A percentile compares a stretch with the other conserved stretches of the same genome.
Evolutionary conservation across 1,140 invertebrate genomes (phyloP).

Genomic region (Camponotus pennsylvanicus): DNA sequence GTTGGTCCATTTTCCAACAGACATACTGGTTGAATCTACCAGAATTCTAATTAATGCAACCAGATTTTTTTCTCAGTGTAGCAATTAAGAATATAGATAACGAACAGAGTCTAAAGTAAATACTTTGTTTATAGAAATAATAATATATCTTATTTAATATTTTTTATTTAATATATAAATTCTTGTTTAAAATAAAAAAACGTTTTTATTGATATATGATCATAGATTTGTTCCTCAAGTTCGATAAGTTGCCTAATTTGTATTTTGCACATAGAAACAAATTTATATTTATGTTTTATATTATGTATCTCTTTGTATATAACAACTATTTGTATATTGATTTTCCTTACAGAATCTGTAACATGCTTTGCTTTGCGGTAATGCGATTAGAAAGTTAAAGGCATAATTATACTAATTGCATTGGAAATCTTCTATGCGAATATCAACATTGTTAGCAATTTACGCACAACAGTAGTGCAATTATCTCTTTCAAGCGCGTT

Average conservation of each 20-base stretch:
- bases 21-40: too few relatives aligned
- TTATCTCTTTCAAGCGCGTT: conserved; percentile 40
- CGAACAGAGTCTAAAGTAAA: too few relatives aligned
- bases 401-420: conserved; percentile 24
- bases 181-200: too few relatives aligned
- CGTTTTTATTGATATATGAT: neutral
- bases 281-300: neutral
- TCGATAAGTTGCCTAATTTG: neutral
- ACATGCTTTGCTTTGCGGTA: neutral
- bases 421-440: conserved; percentile 8
- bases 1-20: too few relatives aligned
- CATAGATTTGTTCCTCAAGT: neutral
- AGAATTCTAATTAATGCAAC: too few relatives aligned
- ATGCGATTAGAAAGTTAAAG: conserved; percentile 36
- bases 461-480: conserved; percentile 4
- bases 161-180: neutral
- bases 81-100: too few relatives aligned
- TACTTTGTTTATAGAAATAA: neutral
- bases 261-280: neutral
- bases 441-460: conserved; percentile 24
- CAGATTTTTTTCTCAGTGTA: too few relatives aligned
- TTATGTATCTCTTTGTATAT: neutral
- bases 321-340: neutral
- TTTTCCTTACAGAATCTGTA: neutral
- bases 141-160: neutral